These are phyloP conservation scores for Pasiphila rectangulata DNA, from an alignment of 2,888 invertebrate genomes.

Conservation along the genomic window DNA sequence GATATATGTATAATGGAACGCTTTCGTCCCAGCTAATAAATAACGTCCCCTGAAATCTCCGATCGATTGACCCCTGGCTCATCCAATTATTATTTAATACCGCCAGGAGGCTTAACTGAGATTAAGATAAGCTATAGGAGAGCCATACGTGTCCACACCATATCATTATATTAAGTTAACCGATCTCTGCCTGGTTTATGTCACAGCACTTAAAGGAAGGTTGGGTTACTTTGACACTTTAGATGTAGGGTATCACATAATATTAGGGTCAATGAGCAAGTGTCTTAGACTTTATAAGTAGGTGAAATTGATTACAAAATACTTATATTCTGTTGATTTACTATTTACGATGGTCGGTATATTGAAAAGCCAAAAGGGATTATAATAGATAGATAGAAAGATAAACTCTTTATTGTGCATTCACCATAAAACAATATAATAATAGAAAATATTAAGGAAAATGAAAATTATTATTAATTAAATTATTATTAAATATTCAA, in stretches of 20 bases:
- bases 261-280: neutral
- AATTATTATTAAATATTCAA: neutral
- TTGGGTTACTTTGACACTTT: constrained; percentile 2
- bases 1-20: constrained; percentile 23
- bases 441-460: too few relatives aligned
- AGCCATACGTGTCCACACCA: constrained; percentile 49
- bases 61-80: constrained; percentile 65
- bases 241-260: too few relatives aligned
- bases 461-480: neutral
- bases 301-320: too few relatives aligned
- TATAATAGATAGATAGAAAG: too few relatives aligned
- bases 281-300: too few relatives aligned
- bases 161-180: constrained; percentile 72
- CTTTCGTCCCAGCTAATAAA: constrained; percentile 28
- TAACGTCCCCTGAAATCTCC: constrained; percentile 41
- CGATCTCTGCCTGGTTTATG: constrained; percentile 51
- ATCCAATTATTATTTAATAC: constrained; percentile 77
- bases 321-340: too few relatives aligned
- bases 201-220: constrained; percentile 9
- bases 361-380: too few relatives aligned
- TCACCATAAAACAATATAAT: too few relatives aligned
- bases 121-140: constrained; percentile 65
- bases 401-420: too few relatives aligned
- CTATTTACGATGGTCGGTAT: too few relatives aligned
- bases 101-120: constrained; percentile 65